A percentile compares a stretch with the other conserved stretches of the same genome.
phyloP scores from a whole-genome alignment of 2,797 vertebrate species.

The Gallirallus australis region DNA sequence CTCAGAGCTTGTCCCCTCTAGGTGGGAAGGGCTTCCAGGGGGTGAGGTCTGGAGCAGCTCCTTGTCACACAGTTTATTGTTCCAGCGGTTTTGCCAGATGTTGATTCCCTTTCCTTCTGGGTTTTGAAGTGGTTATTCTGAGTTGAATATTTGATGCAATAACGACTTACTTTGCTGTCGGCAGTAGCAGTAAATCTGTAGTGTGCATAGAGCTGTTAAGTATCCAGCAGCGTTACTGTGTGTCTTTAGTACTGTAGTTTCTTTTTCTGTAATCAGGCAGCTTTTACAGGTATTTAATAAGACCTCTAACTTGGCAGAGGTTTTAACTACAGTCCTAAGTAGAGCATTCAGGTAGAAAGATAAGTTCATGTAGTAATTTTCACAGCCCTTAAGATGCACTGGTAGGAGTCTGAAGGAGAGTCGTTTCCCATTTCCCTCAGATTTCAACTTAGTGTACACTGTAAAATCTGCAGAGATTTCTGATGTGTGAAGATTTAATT shows the following conservation, averaged over 20 bases:
- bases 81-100: conserved; percentile 3
- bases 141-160: conserved; percentile 44
- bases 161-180: conserved; percentile 3
- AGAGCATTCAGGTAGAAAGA: conserved; percentile 15
- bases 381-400: conserved; percentile 54
- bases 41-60: neutral
- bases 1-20: neutral
- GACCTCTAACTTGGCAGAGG: conserved; percentile 43
- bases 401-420: conserved; percentile 44
- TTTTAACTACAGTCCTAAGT: conserved; percentile 30
- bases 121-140: conserved; percentile 11
- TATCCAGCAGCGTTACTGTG: conserved; percentile 6
- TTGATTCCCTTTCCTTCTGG: conserved; percentile 26
- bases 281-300: conserved; percentile 73
- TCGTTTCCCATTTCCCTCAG: neutral
- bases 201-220: neutral
- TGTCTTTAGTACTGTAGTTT: conserved; percentile 24
- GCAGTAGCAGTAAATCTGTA: neutral
- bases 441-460: conserved; percentile 47
- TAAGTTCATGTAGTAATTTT: conserved; percentile 41
- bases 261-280: conserved; percentile 80
- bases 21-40: neutral
- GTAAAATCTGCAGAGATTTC: conserved; percentile 65
- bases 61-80: neutral
- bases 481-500: conserved; percentile 70